Evolutionary conservation across 2,888 invertebrate genomes (phyloP), one percentile per base, ranked within the genome.

Genomic region (Hecatera dysodea): DNA sequence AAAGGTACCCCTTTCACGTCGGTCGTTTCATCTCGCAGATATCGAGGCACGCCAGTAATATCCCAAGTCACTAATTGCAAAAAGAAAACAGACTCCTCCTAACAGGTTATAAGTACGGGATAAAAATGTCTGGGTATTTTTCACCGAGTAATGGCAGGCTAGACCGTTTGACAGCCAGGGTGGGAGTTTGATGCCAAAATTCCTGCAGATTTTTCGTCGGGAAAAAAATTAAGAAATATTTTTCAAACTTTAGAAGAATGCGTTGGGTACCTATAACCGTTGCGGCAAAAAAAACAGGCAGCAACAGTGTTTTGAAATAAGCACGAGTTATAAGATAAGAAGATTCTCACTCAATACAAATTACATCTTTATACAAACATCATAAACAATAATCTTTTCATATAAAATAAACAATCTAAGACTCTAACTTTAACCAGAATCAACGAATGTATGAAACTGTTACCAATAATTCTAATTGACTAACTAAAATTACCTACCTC

Each of bases 91-190:
- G 79, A 82, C 79, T 80, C 78, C 81, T 81, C 76, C 83, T 88
- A 88, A 88, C 90, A 91, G 91, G 91, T 92, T 90, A 88, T 88
- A 89, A 91, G 90, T 85, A 89, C 86, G 79, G 89, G 90, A 91
- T 91, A 92, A 93, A 93, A 94, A 93, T 91, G 91, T 92, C 91
- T 90, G 91, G 88, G 82, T 90, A 91, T 90, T 93, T 93, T 93
- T 92, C 89, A 91, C 84, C 85, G 85, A 82, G 90, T 86, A 89
- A 88, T 86, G 87, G 89, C 86, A 83, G 86, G 83, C 85, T 86
- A 89, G 89, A 90, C 88, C 88, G 86, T 86, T 85, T 82, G 81
- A 73, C 42, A 65, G 39, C 64, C 90, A 91, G 91, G 81, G 90
- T 27, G 61, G 90, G 82, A 91, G 64, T 87, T 63, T 39, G 52